phyloP scores from a whole-genome alignment of 1,140 invertebrate species.

The Heliconius hewitsoni region DNA sequence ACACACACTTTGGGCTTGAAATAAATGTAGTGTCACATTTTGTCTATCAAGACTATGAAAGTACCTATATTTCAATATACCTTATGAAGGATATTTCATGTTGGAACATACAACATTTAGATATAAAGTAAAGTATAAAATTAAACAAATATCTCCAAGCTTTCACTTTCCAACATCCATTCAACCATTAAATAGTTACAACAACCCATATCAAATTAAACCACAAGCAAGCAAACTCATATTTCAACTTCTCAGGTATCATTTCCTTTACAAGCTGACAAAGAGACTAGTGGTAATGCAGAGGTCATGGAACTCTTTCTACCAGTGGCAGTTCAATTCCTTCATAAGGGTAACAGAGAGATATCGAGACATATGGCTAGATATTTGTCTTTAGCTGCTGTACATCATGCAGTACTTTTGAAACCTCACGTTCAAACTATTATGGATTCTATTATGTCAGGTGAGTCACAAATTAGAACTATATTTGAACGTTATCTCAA shows the following conservation, averaged over 20 bases:
- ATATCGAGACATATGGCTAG: slow-evolving; percentile 94
- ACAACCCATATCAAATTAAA: background rate
- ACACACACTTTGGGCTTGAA: too few species aligned
- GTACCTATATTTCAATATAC: too few species aligned
- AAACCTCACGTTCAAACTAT: slow-evolving; percentile 94
- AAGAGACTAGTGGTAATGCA: slow-evolving; percentile 93
- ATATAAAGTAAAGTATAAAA: background rate
- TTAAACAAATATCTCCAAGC: background rate
- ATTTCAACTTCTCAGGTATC: slow-evolving; percentile 54
- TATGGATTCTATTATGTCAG: slow-evolving; percentile 93
- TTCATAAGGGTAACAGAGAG: slow-evolving; percentile 94
- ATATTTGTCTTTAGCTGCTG: slow-evolving; percentile 95
- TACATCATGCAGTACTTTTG: slow-evolving; percentile 92
- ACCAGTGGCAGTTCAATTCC: slow-evolving; percentile 94
- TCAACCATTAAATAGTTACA: slow-evolving; percentile 5
- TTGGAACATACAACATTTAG: too few species aligned
- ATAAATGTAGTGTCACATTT: background rate
- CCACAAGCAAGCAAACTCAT: slow-evolving; percentile 1
- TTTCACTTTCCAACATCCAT: slow-evolving; percentile 3
- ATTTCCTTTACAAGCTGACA: slow-evolving; percentile 73
- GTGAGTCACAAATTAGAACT: slow-evolving; percentile 66
- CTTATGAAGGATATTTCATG: too few species aligned
- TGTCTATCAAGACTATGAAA: background rate
- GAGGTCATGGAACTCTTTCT: slow-evolving; percentile 94
- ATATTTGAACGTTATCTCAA: too few species aligned